Percentiles rank a stretch among this genome's conserved stretches.
Evolutionary conservation across 2,113 vertebrate species (phyloP).

Genomic region (Entelurus aequoreus): DNA sequence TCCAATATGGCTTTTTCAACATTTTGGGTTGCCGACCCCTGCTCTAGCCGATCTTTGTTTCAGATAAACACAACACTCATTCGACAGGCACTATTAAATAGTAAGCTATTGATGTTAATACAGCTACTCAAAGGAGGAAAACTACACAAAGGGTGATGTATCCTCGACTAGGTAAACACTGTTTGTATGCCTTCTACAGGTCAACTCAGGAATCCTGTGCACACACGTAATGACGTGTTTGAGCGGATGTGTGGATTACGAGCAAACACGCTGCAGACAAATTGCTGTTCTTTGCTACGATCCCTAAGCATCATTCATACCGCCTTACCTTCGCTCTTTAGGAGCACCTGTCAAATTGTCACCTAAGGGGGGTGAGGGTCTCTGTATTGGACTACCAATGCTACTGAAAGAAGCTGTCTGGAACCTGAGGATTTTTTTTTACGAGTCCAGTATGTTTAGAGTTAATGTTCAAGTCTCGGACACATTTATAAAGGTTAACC

Average conservation of each 20-base stretch:
- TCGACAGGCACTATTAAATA: background rate
- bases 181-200: conserved; percentile 17
- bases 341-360: too few species aligned
- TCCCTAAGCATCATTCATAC: conserved; percentile 32
- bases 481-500: too few species aligned
- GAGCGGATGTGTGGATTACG: conserved; percentile 23
- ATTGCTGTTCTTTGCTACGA: conserved; percentile 16
- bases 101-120: conserved; percentile 27
- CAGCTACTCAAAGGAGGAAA: conserved; percentile 27
- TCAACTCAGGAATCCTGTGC: conserved; percentile 41
- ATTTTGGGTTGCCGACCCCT: too few species aligned
- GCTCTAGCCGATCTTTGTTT: too few species aligned
- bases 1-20: too few species aligned
- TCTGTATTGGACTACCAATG: too few species aligned
- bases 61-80: conserved; percentile 1
- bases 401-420: too few species aligned
- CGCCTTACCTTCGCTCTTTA: too few species aligned
- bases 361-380: too few species aligned
- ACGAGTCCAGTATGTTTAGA: too few species aligned
- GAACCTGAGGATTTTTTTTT: too few species aligned
- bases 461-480: too few species aligned
- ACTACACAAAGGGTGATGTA: conserved; percentile 36
- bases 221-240: conserved; percentile 26
- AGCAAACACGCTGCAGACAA: conserved; percentile 37
- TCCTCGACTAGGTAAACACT: conserved; percentile 25